phyloP scores from a whole-genome alignment of 1,140 invertebrate genomes.

The Latrodectus geometricus region DNA sequence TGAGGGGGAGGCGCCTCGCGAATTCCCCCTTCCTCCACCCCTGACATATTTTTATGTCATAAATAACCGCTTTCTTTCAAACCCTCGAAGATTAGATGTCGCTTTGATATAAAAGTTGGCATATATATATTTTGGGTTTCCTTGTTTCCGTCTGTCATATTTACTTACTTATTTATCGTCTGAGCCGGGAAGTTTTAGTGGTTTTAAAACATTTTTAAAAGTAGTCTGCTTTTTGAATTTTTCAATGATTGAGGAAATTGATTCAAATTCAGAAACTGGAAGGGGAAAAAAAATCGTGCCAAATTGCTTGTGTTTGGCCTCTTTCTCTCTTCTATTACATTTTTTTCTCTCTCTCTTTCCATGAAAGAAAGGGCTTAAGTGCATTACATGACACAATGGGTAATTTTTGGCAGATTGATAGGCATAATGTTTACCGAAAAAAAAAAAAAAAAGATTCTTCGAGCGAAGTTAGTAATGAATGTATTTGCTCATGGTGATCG shows the following conservation, averaged over 20 bases:
- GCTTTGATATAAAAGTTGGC: slow-evolving; percentile 26
- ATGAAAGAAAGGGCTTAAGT: background rate
- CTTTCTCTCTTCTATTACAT: background rate
- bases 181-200: slow-evolving; percentile 13
- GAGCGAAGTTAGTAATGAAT: too few relatives aligned
- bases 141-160: background rate
- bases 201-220: slow-evolving; percentile 43
- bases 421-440: too few relatives aligned
- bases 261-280: background rate
- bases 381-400: background rate
- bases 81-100: background rate
- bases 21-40: background rate
- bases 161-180: slow-evolving; percentile 10
- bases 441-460: too few relatives aligned
- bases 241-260: background rate
- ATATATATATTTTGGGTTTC: slow-evolving; percentile 11
- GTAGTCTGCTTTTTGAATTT: slow-evolving; percentile 34
- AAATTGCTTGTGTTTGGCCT: background rate
- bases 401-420: slow-evolving; percentile 20
- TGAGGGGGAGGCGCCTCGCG: background rate
- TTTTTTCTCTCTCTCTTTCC: too few relatives aligned
- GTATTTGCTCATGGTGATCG: too few relatives aligned
- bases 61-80: slow-evolving; percentile 45
- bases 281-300: background rate
- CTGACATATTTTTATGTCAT: slow-evolving; percentile 46